Evolutionary conservation across 2,797 vertebrate species (phyloP).

Genomic region (Acanthurus tractus): DNA sequence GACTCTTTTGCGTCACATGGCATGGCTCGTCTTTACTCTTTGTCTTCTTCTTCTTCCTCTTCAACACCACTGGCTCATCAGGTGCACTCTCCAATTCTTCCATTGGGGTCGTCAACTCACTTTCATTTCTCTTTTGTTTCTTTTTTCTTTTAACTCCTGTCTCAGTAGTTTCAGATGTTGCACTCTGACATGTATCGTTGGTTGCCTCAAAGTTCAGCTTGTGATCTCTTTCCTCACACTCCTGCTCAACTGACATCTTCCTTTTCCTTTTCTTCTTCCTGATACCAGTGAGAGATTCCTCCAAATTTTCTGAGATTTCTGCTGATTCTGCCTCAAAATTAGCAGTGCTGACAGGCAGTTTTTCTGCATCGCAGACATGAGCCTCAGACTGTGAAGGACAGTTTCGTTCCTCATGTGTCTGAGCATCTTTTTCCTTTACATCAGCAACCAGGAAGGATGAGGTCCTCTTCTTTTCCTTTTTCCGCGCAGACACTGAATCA

Average conservation of each 20-base stretch:
- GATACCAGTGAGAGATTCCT: background rate
- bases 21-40: background rate
- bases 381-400: background rate
- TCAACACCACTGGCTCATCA: background rate
- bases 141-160: slow-evolving; percentile 11
- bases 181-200: background rate
- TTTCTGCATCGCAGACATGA: background rate
- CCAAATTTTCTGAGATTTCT: slow-evolving; percentile 1
- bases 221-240: background rate
- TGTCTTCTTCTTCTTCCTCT: slow-evolving; percentile 41
- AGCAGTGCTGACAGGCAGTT: background rate
- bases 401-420: background rate
- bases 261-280: slow-evolving; percentile 55
- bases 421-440: slow-evolving; percentile 44
- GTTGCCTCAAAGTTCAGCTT: slow-evolving; percentile 11
- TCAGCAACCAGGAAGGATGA: slow-evolving; percentile 71
- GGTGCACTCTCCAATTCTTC: background rate
- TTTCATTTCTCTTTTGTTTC: slow-evolving; percentile 6
- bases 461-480: slow-evolving; percentile 41
- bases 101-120: background rate
- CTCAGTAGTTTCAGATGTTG: background rate
- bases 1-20: background rate
- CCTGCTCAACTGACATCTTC: background rate
- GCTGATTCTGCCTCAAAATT: slow-evolving; percentile 26
- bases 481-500: slow-evolving; percentile 39